Evolutionary conservation across 2,888 invertebrate species (phyloP).

Genomic region (Nemoura dubitans): DNA sequence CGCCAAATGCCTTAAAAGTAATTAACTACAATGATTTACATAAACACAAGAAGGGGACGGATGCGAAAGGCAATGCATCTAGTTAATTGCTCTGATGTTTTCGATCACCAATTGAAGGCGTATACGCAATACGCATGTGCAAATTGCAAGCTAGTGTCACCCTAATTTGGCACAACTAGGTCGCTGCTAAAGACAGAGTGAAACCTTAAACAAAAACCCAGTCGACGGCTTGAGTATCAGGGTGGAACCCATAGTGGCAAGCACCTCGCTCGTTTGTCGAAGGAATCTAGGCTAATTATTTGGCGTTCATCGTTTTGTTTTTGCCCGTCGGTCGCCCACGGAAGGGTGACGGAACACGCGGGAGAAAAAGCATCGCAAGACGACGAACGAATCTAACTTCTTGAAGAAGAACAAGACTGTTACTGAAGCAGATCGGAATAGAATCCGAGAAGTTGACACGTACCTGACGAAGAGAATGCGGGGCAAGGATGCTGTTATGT

Average conservation of each 20-base stretch:
- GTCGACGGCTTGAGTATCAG: neutral
- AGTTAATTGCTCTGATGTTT: neutral
- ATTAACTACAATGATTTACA: neutral
- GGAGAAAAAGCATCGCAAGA: neutral
- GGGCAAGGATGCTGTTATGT: too few relatives aligned
- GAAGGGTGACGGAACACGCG: neutral
- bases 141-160: neutral
- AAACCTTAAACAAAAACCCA: neutral
- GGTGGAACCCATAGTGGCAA: neutral
- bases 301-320: neutral
- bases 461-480: too few relatives aligned
- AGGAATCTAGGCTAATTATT: neutral
- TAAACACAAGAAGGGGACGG: neutral
- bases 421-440: too few relatives aligned
- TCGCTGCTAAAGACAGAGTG: neutral
- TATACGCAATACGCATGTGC: neutral
- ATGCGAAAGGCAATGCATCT: neutral
- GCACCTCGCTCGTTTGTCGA: neutral
- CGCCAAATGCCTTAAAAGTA: neutral
- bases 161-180: neutral
- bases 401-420: too few relatives aligned
- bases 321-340: neutral
- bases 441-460: too few relatives aligned
- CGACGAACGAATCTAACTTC: neutral
- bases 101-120: neutral